A percentile compares a stretch with the other conserved stretches of the same genome.
phyloP scores from a whole-genome alignment of 92 coral and sea anemone species.

The Porites rus region DNA sequence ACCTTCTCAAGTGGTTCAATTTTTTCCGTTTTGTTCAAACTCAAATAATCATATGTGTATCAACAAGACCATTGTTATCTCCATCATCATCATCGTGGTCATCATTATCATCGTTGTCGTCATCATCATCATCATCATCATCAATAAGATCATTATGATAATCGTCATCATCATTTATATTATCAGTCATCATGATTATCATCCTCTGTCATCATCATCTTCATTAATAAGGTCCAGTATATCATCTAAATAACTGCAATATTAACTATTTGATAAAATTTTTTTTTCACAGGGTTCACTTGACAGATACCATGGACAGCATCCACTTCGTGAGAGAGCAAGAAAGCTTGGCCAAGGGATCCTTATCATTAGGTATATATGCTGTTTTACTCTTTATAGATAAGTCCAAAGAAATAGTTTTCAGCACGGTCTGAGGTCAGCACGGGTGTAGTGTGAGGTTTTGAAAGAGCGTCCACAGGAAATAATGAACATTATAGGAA shows the following conservation, averaged over 20 bases:
- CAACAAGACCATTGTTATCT: not conserved
- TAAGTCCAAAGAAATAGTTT: too few relatives aligned
- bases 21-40: too few relatives aligned
- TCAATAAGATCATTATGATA: not conserved
- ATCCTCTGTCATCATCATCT: not conserved
- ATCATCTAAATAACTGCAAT: not conserved
- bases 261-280: too few relatives aligned
- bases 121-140: not conserved
- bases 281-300: constrained; percentile 84
- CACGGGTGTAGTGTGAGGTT: too few relatives aligned
- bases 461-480: too few relatives aligned
- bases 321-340: constrained; percentile 98
- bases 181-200: not conserved
- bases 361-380: constrained; percentile 89
- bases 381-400: not conserved
- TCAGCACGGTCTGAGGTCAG: too few relatives aligned
- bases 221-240: not conserved
- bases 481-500: too few relatives aligned
- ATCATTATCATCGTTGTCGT: not conserved
- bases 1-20: too few relatives aligned
- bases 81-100: not conserved
- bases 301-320: constrained; percentile 97
- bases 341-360: constrained; percentile 95
- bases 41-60: not conserved
- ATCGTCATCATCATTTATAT: not conserved